Evolutionary conservation across 2,797 vertebrate species (phyloP).

Genomic region (Notolepis coatsorum): DNA sequence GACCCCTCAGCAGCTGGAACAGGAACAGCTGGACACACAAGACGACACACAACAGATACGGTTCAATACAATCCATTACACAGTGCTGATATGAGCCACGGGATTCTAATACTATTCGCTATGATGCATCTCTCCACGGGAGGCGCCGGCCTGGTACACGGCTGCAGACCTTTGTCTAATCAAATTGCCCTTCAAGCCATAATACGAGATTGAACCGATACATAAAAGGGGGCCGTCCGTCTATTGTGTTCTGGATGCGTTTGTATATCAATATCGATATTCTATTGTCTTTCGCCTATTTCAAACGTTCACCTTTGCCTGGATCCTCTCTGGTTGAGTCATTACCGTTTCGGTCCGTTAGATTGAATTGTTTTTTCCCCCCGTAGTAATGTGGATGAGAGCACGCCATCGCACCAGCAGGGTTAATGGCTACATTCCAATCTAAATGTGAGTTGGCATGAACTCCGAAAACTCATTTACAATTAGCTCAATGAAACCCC

Average conservation of each 20-base stretch:
- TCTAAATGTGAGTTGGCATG: not conserved
- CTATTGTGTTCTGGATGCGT: not conserved
- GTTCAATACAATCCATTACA: not conserved
- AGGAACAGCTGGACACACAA: conserved; percentile 90
- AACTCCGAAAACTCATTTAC: conserved; percentile 14
- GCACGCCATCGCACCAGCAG: not conserved
- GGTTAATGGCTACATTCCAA: not conserved
- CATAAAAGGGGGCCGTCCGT: not conserved
- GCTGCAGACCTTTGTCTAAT: not conserved
- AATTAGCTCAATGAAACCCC: conserved; percentile 16
- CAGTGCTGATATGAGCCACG: not conserved
- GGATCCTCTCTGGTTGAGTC: not conserved
- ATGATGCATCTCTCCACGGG: not conserved
- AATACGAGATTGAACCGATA: not conserved
- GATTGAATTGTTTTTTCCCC: not conserved
- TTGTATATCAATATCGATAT: not conserved
- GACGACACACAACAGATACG: not conserved
- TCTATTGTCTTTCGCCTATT: not conserved
- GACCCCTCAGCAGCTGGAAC: conserved; percentile 95
- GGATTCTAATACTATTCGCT: too few relatives aligned
- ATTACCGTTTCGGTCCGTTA: not conserved
- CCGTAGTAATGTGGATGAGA: not conserved
- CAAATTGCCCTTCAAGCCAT: not conserved
- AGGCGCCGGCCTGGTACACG: not conserved
- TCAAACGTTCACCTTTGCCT: not conserved